phyloP scores from a whole-genome alignment of 2,888 invertebrate genomes.

The Ophion ventricosus region DNA sequence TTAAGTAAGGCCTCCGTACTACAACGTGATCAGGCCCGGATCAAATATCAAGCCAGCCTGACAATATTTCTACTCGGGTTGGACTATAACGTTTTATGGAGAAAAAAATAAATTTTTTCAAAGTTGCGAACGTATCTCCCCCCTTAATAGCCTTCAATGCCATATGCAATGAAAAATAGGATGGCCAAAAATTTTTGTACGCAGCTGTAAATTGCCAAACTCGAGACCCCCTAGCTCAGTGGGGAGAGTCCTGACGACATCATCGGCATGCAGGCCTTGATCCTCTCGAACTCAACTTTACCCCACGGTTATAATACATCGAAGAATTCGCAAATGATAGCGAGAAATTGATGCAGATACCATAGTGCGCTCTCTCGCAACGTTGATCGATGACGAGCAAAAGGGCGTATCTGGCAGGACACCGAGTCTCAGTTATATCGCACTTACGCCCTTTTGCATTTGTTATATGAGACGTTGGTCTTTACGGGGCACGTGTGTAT shows the following conservation, averaged over 20 bases:
- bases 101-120: no score
- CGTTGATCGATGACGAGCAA: background rate
- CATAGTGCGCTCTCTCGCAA: background rate
- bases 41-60: no score
- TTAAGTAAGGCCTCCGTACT: no score
- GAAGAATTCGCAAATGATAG: background rate
- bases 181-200: no score
- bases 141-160: no score
- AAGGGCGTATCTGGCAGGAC: background rate
- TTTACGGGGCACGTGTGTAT: background rate
- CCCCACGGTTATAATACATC: background rate
- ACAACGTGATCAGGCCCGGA: no score
- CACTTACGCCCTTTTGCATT: background rate
- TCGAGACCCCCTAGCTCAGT: background rate
- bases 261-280: conserved; percentile 31
- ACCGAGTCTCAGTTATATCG: background rate
- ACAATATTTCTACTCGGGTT: no score
- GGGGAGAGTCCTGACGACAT: conserved; percentile 19
- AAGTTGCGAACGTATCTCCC: no score
- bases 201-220: background rate
- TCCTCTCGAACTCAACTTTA: conserved; percentile 33
- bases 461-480: background rate
- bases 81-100: no score
- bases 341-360: conserved; percentile 7
- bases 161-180: no score